Evolutionary conservation across 1,140 invertebrate genomes (phyloP).

Genomic region (Drosophila truncata): DNA sequence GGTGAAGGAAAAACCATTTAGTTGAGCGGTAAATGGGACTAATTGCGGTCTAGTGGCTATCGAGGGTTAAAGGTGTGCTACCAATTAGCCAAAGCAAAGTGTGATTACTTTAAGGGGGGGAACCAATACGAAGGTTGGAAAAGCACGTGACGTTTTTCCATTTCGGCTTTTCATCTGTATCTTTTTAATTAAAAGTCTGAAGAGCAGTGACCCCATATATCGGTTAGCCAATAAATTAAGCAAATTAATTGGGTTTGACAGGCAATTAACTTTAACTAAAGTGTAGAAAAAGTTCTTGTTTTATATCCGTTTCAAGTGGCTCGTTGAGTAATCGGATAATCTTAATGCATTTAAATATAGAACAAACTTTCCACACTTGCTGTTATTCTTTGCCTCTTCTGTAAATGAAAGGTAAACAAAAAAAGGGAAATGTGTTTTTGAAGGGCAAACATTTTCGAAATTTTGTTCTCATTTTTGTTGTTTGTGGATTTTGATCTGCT

Average conservation of each 20-base stretch:
- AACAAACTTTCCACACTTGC: slow-evolving; percentile 25
- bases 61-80: slow-evolving; percentile 68
- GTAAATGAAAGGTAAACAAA: slow-evolving; percentile 39
- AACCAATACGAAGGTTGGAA: slow-evolving; percentile 24
- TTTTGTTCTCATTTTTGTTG: background rate
- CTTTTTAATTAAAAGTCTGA: slow-evolving; percentile 43
- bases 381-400: slow-evolving; percentile 11
- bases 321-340: slow-evolving; percentile 35
- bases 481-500: slow-evolving; percentile 11
- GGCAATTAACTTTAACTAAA: slow-evolving; percentile 34
- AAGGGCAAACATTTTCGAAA: slow-evolving; percentile 25
- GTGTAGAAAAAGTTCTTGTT: slow-evolving; percentile 19
- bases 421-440: background rate
- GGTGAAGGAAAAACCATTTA: slow-evolving; percentile 42
- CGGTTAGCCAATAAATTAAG: slow-evolving; percentile 52
- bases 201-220: slow-evolving; percentile 23
- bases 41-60: slow-evolving; percentile 51
- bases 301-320: slow-evolving; percentile 34
- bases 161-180: slow-evolving; percentile 37
- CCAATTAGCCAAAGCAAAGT: slow-evolving; percentile 61
- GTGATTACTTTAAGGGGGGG: slow-evolving; percentile 46
- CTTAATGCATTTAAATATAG: slow-evolving; percentile 39
- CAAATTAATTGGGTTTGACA: slow-evolving; percentile 35
- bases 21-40: slow-evolving; percentile 52
- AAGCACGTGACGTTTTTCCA: slow-evolving; percentile 45